Evolutionary conservation across 2,888 invertebrate species (phyloP).

Genomic region (Tiliacea aurago): DNA sequence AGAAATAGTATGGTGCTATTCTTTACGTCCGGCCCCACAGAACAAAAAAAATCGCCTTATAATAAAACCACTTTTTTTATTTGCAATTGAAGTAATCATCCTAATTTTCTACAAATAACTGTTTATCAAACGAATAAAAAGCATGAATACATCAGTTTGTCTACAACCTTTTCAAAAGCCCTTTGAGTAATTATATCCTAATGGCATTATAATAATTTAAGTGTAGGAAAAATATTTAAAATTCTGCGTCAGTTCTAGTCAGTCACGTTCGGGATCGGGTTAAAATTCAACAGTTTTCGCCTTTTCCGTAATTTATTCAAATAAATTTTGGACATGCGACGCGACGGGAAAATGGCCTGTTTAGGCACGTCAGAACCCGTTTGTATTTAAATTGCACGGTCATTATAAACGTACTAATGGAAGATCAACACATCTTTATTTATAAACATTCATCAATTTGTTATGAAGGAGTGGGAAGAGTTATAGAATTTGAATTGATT

Average conservation of each 20-base stretch:
- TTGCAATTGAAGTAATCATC: neutral
- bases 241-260: conserved; percentile 68
- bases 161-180: conserved; percentile 49
- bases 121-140: conserved; percentile 23
- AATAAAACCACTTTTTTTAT: neutral
- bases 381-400: conserved; percentile 66
- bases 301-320: conserved; percentile 86
- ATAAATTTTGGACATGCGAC: conserved; percentile 85
- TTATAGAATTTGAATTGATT: conserved; percentile 17
- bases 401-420: conserved; percentile 63
- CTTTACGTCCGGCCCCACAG: too few relatives aligned
- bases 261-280: conserved; percentile 79
- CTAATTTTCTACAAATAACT: neutral
- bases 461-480: conserved; percentile 6
- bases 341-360: conserved; percentile 79
- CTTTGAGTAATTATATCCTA: conserved; percentile 64
- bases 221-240: conserved; percentile 72
- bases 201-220: conserved; percentile 71
- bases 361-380: conserved; percentile 70
- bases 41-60: too few relatives aligned
- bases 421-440: conserved; percentile 63
- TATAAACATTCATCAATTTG: conserved; percentile 50
- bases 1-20: too few relatives aligned
- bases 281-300: conserved; percentile 87
- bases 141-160: conserved; percentile 28